Evolutionary conservation across 2,113 vertebrate species (phyloP).

Genomic region (Melanostigma gelatinosum): DNA sequence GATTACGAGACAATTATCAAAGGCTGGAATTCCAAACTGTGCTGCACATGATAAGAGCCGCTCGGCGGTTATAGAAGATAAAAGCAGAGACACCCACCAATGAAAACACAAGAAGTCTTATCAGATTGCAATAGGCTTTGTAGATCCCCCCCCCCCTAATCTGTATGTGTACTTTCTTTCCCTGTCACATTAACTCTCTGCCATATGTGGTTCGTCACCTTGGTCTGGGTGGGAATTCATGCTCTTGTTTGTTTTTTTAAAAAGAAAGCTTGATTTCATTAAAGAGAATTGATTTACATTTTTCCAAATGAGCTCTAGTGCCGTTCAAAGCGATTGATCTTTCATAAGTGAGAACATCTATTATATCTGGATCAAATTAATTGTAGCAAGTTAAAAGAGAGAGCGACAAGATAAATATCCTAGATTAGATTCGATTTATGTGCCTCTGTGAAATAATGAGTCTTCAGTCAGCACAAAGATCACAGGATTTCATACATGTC

Average conservation of each 20-base stretch:
- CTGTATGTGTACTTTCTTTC: slow-evolving; percentile 65
- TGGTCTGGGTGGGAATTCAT: slow-evolving; percentile 27
- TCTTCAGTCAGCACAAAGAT: slow-evolving; percentile 25
- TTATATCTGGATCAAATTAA: slow-evolving; percentile 52
- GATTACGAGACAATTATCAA: slow-evolving; percentile 75
- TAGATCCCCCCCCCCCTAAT: slow-evolving; percentile 70
- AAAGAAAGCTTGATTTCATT: slow-evolving; percentile 47
- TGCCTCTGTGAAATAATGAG: slow-evolving; percentile 23
- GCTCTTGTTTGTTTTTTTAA: not conserved
- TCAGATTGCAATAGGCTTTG: slow-evolving; percentile 79
- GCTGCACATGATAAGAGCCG: slow-evolving; percentile 77
- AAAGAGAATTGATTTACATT: slow-evolving; percentile 44
- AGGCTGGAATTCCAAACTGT: slow-evolving; percentile 76
- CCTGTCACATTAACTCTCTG: slow-evolving; percentile 64
- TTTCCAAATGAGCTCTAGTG: slow-evolving; percentile 28
- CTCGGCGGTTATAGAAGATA: slow-evolving; percentile 76
- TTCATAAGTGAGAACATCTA: slow-evolving; percentile 40
- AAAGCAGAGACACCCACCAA: slow-evolving; percentile 76
- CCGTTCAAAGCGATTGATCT: slow-evolving; percentile 53
- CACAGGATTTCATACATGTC: slow-evolving; percentile 33
- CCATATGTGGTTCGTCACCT: slow-evolving; percentile 53
- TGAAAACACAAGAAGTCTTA: slow-evolving; percentile 75
- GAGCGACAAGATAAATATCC: slow-evolving; percentile 42
- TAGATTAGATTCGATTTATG: slow-evolving; percentile 9
- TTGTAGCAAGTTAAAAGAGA: slow-evolving; percentile 27